Conservation (phyloP, 2,797 vertebrate species). For the Pseudocheirus occidentalis region DNA sequence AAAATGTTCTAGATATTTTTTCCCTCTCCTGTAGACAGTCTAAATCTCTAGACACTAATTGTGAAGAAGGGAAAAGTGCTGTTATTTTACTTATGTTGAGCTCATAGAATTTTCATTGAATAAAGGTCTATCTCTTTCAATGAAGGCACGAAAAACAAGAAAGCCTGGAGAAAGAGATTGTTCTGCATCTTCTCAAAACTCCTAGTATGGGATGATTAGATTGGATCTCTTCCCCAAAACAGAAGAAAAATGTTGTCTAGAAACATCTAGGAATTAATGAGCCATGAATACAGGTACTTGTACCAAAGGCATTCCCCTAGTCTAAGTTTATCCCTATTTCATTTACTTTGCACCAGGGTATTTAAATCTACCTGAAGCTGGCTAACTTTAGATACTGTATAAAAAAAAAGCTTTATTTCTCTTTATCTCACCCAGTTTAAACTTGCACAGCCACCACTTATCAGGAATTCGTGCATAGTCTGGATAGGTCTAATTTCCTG, state of each 20-base stretch:
- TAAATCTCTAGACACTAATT: too few relatives aligned
- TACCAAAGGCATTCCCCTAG: not conserved
- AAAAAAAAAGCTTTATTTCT: not conserved
- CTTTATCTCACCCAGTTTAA: not conserved
- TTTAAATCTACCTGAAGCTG: not conserved
- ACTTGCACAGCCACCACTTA: not conserved
- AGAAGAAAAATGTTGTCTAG: not conserved
- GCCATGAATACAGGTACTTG: not conserved
- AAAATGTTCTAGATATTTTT: too few relatives aligned
- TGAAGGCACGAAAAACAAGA: too few relatives aligned
- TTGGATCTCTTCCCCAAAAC: not conserved
- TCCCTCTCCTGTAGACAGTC: too few relatives aligned
- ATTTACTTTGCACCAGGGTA: not conserved
- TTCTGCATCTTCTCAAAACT: not conserved
- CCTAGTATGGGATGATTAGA: not conserved
- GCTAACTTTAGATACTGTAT: not conserved
- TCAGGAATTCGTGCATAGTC: not conserved
- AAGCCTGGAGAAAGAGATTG: too few relatives aligned
- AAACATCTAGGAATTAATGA: not conserved
- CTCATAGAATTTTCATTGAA: too few relatives aligned
- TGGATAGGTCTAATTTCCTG: not conserved
- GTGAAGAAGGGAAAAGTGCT: too few relatives aligned
- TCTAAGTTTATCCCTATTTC: not conserved
- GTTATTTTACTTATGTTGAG: too few relatives aligned
- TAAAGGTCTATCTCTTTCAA: too few relatives aligned